Percentiles rank a stretch among this genome's conserved stretches.
Conservation (phyloP, 2,888 invertebrate species). For the Stramonita haemastoma region DNA sequence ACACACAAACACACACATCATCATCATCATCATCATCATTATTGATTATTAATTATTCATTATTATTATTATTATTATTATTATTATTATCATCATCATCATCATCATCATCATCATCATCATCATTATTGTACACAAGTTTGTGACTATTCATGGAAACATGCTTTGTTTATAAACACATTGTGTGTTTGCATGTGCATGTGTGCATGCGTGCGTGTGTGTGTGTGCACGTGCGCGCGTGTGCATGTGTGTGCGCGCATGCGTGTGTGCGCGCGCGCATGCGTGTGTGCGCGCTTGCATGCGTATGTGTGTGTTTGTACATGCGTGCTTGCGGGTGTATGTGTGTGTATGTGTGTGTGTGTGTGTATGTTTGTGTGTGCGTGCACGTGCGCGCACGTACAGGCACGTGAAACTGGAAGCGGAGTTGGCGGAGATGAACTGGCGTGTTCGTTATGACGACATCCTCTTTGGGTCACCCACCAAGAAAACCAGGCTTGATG, state of each 20-base stretch:
- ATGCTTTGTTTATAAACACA: too few relatives aligned
- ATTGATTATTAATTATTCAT: too few relatives aligned
- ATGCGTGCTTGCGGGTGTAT: not conserved
- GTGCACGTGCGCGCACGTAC: not conserved
- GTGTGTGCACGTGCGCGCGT: not conserved
- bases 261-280: not conserved
- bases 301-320: not conserved
- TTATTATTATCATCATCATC: too few relatives aligned
- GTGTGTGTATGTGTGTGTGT: constrained; percentile 2
- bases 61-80: too few relatives aligned
- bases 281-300: not conserved
- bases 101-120: too few relatives aligned
- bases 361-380: not conserved
- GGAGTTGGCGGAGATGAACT: constrained; percentile 96
- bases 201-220: not conserved
- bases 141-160: too few relatives aligned
- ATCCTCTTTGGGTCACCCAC: constrained; percentile 80
- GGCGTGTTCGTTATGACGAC: constrained; percentile 93
- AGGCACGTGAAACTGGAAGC: constrained; percentile 91
- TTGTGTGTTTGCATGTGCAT: not conserved
- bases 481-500: constrained; percentile 76
- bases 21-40: too few relatives aligned
- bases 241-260: not conserved
- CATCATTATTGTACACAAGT: too few relatives aligned
- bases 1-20: too few relatives aligned